Percentiles rank a stretch among this genome's conserved stretches.
Evolutionary conservation across 2,113 vertebrate species (phyloP).

Genomic region (Tursiops truncatus): DNA sequence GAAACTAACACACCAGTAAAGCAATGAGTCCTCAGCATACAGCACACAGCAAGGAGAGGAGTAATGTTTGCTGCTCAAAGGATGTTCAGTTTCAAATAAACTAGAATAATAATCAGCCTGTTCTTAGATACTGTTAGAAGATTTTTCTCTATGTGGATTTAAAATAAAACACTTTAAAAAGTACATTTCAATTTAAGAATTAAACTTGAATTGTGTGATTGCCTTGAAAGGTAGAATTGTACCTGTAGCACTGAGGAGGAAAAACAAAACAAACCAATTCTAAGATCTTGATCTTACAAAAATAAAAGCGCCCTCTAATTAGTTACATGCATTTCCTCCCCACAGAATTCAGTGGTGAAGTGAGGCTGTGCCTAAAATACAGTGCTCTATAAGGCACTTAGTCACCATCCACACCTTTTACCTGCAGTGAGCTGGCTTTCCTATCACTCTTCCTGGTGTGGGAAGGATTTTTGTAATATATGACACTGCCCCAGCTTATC

Average conservation of each 20-base stretch:
- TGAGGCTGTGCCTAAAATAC: slow-evolving; percentile 1
- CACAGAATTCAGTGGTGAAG: neutral
- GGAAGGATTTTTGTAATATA: slow-evolving; percentile 5
- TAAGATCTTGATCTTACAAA: neutral
- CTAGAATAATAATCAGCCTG: neutral
- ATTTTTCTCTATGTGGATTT: slow-evolving; percentile 7
- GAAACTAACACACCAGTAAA: too few species aligned
- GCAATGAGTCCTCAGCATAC: neutral
- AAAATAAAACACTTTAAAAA: slow-evolving; percentile 34
- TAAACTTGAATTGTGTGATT: neutral
- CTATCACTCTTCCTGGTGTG: neutral
- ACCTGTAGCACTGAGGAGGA: neutral
- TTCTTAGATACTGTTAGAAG: neutral
- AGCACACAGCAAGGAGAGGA: neutral
- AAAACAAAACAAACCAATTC: neutral
- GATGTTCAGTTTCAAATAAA: neutral
- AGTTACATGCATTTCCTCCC: neutral
- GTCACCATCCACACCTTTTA: neutral
- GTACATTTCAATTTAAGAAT: slow-evolving; percentile 21
- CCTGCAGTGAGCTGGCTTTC: neutral
- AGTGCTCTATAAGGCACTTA: neutral
- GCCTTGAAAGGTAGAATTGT: slow-evolving; percentile 7
- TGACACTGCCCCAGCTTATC: neutral
- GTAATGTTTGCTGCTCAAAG: neutral
- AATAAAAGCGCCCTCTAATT: neutral